Percentiles rank a stretch among this genome's conserved stretches.
These are phyloP conservation scores for Sarcophaga rosellei DNA, from an alignment of 2,888 invertebrate species.

Conservation along the genomic window DNA sequence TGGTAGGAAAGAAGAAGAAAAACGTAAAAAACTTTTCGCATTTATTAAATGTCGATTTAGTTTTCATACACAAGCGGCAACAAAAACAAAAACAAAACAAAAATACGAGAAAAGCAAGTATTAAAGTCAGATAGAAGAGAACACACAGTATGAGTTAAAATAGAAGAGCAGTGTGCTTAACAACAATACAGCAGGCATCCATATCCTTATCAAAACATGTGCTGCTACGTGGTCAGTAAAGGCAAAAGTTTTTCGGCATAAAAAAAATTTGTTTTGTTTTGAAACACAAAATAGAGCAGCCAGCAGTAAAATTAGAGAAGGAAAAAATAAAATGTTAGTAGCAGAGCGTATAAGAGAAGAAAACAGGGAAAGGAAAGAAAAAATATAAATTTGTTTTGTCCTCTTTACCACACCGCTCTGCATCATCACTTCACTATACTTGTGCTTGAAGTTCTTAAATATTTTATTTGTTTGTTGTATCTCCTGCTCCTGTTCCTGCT, in stretches of 20 bases:
- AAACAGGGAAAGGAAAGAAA: not conserved
- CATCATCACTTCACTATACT: too few relatives aligned
- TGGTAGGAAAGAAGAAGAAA: not conserved
- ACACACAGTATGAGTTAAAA: not conserved
- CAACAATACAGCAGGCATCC: slow-evolving; percentile 7
- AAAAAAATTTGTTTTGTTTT: slow-evolving; percentile 25
- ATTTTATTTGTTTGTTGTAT: slow-evolving; percentile 15
- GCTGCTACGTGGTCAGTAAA: slow-evolving; percentile 68
- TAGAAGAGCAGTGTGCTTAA: not conserved
- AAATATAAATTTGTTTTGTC: slow-evolving; percentile 23
- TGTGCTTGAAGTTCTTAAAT: slow-evolving; percentile 1
- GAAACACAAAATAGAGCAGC: not conserved
- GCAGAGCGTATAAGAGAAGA: not conserved
- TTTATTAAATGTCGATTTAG: slow-evolving; percentile 57
- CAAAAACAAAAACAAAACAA: too few relatives aligned
- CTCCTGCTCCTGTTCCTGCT: slow-evolving; percentile 2
- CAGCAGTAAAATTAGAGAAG: not conserved
- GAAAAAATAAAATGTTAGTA: not conserved
- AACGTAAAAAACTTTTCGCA: slow-evolving; percentile 49
- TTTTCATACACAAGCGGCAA: slow-evolving; percentile 8
- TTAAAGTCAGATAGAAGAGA: not conserved
- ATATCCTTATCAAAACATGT: slow-evolving; percentile 65
- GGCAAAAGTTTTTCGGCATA: slow-evolving; percentile 49
- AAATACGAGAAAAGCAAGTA: too few relatives aligned
- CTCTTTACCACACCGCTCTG: not conserved